phyloP scores from a whole-genome alignment of 2,888 invertebrate species.

The Tineola bisselliella region DNA sequence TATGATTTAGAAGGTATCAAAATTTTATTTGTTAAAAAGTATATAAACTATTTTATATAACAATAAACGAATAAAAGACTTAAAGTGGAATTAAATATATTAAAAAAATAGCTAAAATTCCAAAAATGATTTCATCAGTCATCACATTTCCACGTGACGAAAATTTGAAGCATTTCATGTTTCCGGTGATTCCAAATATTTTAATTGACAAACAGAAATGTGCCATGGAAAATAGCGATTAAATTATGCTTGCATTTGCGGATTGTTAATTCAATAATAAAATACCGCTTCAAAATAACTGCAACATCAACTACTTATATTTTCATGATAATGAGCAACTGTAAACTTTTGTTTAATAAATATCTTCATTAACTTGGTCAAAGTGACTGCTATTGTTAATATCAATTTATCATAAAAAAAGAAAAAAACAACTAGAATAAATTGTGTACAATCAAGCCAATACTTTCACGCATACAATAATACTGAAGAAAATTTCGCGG shows the following conservation, averaged over 20 bases:
- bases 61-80: no score
- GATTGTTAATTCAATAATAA: constrained; percentile 41
- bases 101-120: neutral
- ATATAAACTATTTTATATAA: no score
- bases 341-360: neutral
- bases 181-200: constrained; percentile 61
- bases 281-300: constrained; percentile 13
- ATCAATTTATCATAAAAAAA: no score
- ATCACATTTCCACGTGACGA: neutral
- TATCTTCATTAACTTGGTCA: neutral
- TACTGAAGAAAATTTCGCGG: neutral
- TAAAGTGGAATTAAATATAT: no score
- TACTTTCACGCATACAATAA: neutral
- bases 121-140: neutral
- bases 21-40: no score
- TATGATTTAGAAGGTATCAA: no score
- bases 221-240: constrained; percentile 49
- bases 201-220: constrained; percentile 65
- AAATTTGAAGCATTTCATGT: constrained; percentile 26
- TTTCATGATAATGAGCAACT: neutral
- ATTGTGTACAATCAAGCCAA: no score
- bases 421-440: no score
- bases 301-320: constrained; percentile 11
- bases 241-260: constrained; percentile 58
- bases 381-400: no score